These are phyloP conservation scores for Drosophila prolongata DNA, from an alignment of 2,888 invertebrate species.

Conservation along the genomic window DNA sequence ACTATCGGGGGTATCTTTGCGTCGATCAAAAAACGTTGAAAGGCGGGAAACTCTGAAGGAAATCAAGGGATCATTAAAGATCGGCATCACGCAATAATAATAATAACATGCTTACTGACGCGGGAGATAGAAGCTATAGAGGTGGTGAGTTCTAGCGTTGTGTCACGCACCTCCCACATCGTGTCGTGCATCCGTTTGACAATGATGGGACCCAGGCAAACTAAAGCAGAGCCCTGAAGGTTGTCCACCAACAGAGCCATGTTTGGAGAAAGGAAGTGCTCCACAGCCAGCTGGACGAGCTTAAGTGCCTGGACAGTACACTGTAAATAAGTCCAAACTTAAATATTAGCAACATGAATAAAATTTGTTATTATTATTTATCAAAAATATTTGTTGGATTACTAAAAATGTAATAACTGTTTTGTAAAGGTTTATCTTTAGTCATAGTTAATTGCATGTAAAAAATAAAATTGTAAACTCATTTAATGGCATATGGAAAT, in stretches of 20 bases:
- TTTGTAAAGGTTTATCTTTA: no score
- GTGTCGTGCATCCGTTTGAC: slow-evolving; percentile 89
- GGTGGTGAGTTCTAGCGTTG: slow-evolving; percentile 89
- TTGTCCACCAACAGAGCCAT: slow-evolving; percentile 90
- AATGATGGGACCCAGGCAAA: slow-evolving; percentile 88
- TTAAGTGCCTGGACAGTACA: slow-evolving; percentile 89
- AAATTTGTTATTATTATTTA: no score
- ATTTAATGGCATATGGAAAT: neutral
- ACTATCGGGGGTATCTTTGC: slow-evolving; percentile 88
- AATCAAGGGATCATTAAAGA: neutral
- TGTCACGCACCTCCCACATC: slow-evolving; percentile 92
- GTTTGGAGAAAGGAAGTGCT: slow-evolving; percentile 91
- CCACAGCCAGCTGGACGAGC: slow-evolving; percentile 88
- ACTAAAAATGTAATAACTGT: no score
- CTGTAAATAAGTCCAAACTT: slow-evolving; percentile 84
- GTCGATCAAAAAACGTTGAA: slow-evolving; percentile 89
- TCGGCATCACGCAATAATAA: neutral
- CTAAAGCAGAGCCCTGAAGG: slow-evolving; percentile 87
- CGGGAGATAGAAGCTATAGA: slow-evolving; percentile 89
- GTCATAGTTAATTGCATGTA: no score
- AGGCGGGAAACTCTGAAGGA: slow-evolving; percentile 89
- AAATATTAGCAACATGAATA: neutral
- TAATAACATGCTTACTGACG: slow-evolving; percentile 86
- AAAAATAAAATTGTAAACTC: no score
- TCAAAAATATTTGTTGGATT: no score